Conservation (phyloP, 2,113 vertebrate species). For the Podarcis muralis region DNA sequence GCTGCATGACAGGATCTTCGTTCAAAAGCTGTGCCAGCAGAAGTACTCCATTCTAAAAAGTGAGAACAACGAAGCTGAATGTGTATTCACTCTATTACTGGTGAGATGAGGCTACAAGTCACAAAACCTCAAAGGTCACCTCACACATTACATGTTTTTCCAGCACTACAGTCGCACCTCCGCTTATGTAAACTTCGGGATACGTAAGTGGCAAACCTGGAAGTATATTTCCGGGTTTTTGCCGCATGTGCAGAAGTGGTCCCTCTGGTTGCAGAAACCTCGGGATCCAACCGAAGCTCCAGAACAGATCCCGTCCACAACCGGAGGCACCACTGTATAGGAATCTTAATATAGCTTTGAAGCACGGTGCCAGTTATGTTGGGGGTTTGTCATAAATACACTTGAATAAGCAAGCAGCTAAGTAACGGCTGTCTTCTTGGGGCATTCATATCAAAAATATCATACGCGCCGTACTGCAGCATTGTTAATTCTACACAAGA, state of each 20-base stretch:
- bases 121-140: background rate
- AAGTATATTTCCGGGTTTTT: too few relatives aligned
- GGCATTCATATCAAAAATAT: background rate
- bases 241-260: too few relatives aligned
- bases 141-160: background rate
- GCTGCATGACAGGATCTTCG: slow-evolving; percentile 89
- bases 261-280: too few relatives aligned
- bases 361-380: background rate
- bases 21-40: slow-evolving; percentile 95
- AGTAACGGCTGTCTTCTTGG: background rate
- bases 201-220: too few relatives aligned
- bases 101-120: background rate
- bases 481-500: background rate
- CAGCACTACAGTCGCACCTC: too few relatives aligned
- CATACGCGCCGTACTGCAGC: background rate
- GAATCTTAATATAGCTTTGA: background rate
- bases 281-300: too few relatives aligned
- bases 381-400: background rate
- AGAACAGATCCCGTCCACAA: too few relatives aligned
- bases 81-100: background rate
- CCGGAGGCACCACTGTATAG: too few relatives aligned
- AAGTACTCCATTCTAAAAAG: slow-evolving; percentile 88
- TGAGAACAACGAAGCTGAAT: slow-evolving; percentile 23
- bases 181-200: too few relatives aligned
- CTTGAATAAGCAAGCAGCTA: too few relatives aligned